phyloP scores from a whole-genome alignment of 2,797 vertebrate genomes.

The Novumbra hubbsi region DNA sequence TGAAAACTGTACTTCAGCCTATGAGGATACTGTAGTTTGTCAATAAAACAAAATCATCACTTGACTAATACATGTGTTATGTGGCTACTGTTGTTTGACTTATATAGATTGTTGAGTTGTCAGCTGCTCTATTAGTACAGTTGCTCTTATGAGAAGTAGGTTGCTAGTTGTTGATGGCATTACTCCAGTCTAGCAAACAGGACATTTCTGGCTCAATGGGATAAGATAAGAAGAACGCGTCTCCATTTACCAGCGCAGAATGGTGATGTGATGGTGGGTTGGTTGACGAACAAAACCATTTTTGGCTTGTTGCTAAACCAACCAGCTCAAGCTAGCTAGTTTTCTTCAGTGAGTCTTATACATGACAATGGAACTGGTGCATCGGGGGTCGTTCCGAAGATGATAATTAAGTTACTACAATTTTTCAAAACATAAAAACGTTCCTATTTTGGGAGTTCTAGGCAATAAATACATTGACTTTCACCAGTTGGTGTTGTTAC shows the following conservation, averaged over 20 bases:
- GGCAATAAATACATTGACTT: too few species aligned
- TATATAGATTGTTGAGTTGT: neutral
- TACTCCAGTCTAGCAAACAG: conserved; percentile 67
- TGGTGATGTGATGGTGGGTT: too few species aligned
- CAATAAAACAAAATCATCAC: conserved; percentile 48
- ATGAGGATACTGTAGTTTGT: conserved; percentile 50
- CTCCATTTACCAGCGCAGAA: conserved; percentile 61
- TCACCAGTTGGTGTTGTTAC: too few species aligned
- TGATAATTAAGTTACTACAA: too few species aligned
- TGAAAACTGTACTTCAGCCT: conserved; percentile 37
- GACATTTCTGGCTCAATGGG: conserved; percentile 67
- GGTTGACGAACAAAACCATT: too few species aligned
- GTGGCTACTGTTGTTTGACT: conserved; percentile 47
- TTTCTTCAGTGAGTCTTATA: too few species aligned
- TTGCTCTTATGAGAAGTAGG: neutral
- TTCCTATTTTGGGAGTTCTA: too few species aligned
- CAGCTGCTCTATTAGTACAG: neutral
- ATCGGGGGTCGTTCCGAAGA: too few species aligned
- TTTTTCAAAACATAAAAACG: too few species aligned
- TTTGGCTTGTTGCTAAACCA: too few species aligned
- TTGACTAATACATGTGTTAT: conserved; percentile 48
- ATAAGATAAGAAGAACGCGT: conserved; percentile 63
- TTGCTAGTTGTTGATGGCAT: conserved; percentile 43
- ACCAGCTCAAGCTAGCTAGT: too few species aligned
- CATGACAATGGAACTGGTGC: too few species aligned